A percentile compares a stretch with the other conserved stretches of the same genome.
Conservation (phyloP, 37 sponge, comb jelly and placozoan species). For the Aphrocallistes beatrix region DNA sequence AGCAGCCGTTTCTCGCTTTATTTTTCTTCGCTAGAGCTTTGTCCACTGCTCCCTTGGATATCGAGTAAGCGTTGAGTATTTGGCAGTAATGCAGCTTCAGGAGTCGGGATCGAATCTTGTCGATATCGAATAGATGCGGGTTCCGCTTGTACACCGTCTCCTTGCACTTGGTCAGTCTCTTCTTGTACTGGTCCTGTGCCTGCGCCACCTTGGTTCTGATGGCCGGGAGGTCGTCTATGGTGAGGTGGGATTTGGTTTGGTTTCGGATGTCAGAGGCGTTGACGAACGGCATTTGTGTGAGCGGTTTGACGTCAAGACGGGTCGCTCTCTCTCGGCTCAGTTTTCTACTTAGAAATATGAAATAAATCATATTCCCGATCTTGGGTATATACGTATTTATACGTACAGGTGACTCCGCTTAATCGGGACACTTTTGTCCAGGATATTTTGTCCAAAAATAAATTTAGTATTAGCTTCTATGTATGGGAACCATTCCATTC, state of each 20-base stretch:
- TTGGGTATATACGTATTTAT: no score
- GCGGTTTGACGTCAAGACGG: neutral
- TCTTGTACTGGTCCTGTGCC: slow-evolving; percentile 21
- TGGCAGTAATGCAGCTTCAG: slow-evolving; percentile 25
- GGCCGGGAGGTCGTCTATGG: slow-evolving; percentile 40
- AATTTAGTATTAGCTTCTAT: no score
- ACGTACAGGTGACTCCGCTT: no score
- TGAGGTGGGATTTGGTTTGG: slow-evolving; percentile 21
- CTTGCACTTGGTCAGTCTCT: slow-evolving; percentile 11
- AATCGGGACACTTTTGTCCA: no score
- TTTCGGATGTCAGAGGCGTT: neutral
- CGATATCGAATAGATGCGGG: slow-evolving; percentile 29
- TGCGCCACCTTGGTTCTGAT: slow-evolving; percentile 30
- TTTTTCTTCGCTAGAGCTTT: neutral
- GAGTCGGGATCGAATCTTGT: slow-evolving; percentile 23
- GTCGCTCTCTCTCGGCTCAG: neutral
- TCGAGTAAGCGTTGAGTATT: slow-evolving; percentile 39
- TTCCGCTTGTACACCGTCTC: slow-evolving; percentile 20
- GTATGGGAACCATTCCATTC: no score
- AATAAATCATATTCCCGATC: no score
- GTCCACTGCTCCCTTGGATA: slow-evolving; percentile 9
- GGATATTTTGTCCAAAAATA: no score
- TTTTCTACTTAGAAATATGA: neutral
- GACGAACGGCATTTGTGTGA: neutral
- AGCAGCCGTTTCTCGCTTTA: neutral